Evolutionary conservation across 2,888 invertebrate species (phyloP), one percentile per base, ranked within the genome.

Genomic region (Eupithecia abbreviata): DNA sequence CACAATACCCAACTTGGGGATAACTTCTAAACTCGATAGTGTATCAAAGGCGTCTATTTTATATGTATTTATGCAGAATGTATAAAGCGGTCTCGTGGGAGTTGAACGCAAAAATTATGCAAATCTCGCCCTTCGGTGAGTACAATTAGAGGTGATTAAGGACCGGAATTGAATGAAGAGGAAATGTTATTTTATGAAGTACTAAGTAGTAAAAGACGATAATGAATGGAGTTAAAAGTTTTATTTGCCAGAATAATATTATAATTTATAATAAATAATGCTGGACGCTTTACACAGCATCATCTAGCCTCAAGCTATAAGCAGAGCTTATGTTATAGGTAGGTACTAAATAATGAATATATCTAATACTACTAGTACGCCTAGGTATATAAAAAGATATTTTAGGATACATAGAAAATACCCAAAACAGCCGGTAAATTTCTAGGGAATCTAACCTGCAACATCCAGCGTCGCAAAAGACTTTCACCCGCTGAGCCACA

Each of bases 101-200:
- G 82, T 84, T 85, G 82, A 84, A 85, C 84, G 88, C 83, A 86
- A 87, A 89, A 92, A 92, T 93, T 93, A 94, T 93, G 92, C 90
- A 93, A 93, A 94, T 93, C 75, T 86, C 86, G 89, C 90, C 91
- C 91, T 92, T 93, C 90, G 86, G 87, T 85, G 75, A 78, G 85
- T 86, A 90, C 92, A 93, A 93, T 93, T 93, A 93, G 88, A 91
- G 90, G 86, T 89, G 90, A 93, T 93, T 93, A 93, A 92, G 84
- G 89, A 82, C 79, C 85, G 82, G 85, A 91, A 92, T 89, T 88
- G 82, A 89, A 89, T 92, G 90, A 84, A 82, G 80, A 79, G 88
- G 88, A 87, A 62, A 90, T 88, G 88, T 85, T 87, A 88, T 89
- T 90, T 87, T 82, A 77, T 72, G 68, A 42, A 55, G 55, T 30